Base-by-base conservation (phyloP, 1,140 invertebrate genomes). In the Mercenaria mercenaria region DNA sequence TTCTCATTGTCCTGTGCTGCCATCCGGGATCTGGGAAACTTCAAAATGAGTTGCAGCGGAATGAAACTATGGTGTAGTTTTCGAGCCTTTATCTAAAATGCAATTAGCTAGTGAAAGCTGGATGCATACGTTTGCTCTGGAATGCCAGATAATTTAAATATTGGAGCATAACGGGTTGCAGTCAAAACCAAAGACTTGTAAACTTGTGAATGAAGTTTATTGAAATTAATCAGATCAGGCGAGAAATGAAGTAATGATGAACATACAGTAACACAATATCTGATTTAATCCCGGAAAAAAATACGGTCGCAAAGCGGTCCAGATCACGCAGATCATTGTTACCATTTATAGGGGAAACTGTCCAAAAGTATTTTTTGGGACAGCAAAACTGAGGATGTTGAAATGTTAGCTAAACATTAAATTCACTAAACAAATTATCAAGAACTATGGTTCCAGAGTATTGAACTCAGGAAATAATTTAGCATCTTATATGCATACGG, bases 391-490 rank as follows among this genome's bases (percentile, higher is more conserved):
- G 39, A 72, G 15, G 67, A 72, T 41, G 67, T 72, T 18, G 67
- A 72, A 72, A 72, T 37, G 32, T 20, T 72, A 41, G 67, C 67
- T 6, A 72, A n/a, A 37, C 67, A 72, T 72, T 72, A 18, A 72
- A 72, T 72, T 2, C n/a, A 4, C 37, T 76, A 43, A 43, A 80
- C 47, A 80, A 80, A 59, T 26, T 80, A 3, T 29, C 77, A 2
- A 80, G 47, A 59, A 6, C 10, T 56, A 80, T 80, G 34, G 77
- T n/a, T n/a, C 3, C 11, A 32, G 3, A 59, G 13, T 32, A 37
- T 80, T 39, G 13, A 80, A 59, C 77, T n/a, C 77, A 80, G 6
- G 77, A 18, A 37, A 80, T 39, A 56, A 34, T 32, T 37, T 80
- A 29, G 52, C 47, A 8, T 56, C n/a, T n/a, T n/a, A n/a, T n/a